These are phyloP conservation scores for Silvanus unidentatus DNA, from an alignment of 2,888 invertebrate species.

Conservation along the genomic window DNA sequence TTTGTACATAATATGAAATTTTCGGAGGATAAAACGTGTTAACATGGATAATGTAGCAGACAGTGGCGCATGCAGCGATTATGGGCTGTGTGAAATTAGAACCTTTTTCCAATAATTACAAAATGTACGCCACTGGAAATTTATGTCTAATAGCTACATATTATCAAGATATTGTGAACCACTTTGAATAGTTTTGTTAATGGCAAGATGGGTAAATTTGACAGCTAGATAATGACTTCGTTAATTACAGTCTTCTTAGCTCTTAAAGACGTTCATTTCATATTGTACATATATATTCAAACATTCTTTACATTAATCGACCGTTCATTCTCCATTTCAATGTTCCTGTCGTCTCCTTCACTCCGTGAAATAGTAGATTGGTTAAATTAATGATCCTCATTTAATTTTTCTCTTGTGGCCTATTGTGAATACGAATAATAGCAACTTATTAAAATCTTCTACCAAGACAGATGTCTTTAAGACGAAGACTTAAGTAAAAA, in stretches of 20 bases:
- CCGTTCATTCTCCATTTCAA: background rate
- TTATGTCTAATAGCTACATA: no score
- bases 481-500: no score
- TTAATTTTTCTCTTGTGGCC: conserved; percentile 6
- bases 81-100: no score
- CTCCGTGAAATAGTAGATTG: conserved; percentile 6
- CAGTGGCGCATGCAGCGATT: no score
- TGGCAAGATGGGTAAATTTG: conserved; percentile 8
- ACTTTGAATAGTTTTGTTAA: no score
- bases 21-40: no score
- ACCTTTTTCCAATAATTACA: no score
- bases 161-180: no score
- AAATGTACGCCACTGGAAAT: no score
- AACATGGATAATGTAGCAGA: no score
- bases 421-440: conserved; percentile 3
- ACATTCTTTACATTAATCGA: conserved; percentile 1
- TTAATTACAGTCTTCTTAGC: conserved; percentile 11
- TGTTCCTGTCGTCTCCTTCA: background rate
- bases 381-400: conserved; percentile 10
- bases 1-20: no score
- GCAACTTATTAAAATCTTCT: conserved; percentile 7
- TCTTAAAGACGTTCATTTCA: conserved; percentile 5
- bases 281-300: conserved; percentile 6
- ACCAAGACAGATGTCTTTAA: background rate
- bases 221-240: conserved; percentile 15